Base-by-base conservation (phyloP, 1,140 invertebrate genomes). In the Ceratitis capitata region DNA sequence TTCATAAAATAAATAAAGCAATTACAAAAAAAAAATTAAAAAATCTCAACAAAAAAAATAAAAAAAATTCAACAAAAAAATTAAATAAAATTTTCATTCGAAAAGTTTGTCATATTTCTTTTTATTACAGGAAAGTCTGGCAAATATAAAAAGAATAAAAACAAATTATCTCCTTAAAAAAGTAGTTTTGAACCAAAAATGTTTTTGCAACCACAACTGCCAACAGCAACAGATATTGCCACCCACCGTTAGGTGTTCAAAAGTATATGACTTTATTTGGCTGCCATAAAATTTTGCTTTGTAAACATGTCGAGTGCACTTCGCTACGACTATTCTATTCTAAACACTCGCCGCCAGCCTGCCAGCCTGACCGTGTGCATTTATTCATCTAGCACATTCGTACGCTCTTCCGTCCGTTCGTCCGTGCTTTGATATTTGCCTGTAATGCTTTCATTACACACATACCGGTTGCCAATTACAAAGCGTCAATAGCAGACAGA, bases 241-340 rank as follows among this genome's bases (percentile, higher is more conserved):
- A 26, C 69, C 69, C 69, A 45, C 69, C 19, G 16, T 2, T 42
- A 19, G 39, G 69, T 45, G 69, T 78, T 78, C 39, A 78, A 19
- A 45, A 47, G 16, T 78, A 45, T 78, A 78, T 78, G 35, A 26
- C 69, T 45, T 42, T 45, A 45, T 45, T 78, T 78, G 69, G 69
- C 16, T 69, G 61, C 5, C 69, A 78, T 78, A 78, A 78, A 78
- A 78, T n/a, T n/a, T n/a, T 78, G 69, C 32, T 69, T 69, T n/a
- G 35, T 26, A 23, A 45, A 45, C 69, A 45, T 26, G 39, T n/a
- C 19, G 39, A 45, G 39, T 29, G 12, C 42, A 26, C 2, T 64
- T 64, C 6, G 19, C n/a, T n/a, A n/a, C n/a, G n/a, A n/a, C 69
- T 47, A 6, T 32, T 32, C 69, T n/a, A 3, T 47, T 45, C n/a